Conservation (phyloP, 2,797 vertebrate species). For the Sylvilagus floridanus region DNA sequence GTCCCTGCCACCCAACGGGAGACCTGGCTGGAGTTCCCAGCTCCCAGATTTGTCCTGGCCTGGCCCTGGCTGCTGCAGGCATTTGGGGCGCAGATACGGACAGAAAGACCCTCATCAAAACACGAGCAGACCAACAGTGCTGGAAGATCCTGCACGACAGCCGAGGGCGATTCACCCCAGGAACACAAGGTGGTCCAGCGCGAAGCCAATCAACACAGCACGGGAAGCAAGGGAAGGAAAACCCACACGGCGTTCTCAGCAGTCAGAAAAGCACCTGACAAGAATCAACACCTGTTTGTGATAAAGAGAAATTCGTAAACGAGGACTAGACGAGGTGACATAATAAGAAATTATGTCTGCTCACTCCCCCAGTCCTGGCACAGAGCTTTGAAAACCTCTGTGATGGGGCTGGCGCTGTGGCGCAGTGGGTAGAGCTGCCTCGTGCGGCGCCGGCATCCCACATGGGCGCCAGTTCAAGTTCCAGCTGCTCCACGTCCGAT, state of each 20-base stretch:
- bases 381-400: neutral
- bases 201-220: neutral
- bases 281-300: neutral
- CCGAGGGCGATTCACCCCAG: neutral
- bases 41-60: too few relatives aligned
- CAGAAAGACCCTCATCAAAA: neutral
- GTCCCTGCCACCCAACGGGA: too few relatives aligned
- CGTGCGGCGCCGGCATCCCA: too few relatives aligned
- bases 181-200: neutral
- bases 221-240: neutral
- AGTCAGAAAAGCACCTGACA: constrained; percentile 13
- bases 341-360: neutral
- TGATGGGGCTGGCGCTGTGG: too few relatives aligned
- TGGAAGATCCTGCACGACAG: neutral
- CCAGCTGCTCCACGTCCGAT: too few relatives aligned
- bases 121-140: neutral
- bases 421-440: too few relatives aligned
- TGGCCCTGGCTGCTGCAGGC: too few relatives aligned
- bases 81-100: too few relatives aligned
- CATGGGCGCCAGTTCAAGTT: too few relatives aligned
- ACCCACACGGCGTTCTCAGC: neutral
- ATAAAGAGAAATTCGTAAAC: neutral
- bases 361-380: neutral
- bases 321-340: neutral
- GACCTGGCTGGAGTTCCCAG: too few relatives aligned